Conservation (phyloP, 2,113 vertebrate species). For the Hylia prasina region DNA sequence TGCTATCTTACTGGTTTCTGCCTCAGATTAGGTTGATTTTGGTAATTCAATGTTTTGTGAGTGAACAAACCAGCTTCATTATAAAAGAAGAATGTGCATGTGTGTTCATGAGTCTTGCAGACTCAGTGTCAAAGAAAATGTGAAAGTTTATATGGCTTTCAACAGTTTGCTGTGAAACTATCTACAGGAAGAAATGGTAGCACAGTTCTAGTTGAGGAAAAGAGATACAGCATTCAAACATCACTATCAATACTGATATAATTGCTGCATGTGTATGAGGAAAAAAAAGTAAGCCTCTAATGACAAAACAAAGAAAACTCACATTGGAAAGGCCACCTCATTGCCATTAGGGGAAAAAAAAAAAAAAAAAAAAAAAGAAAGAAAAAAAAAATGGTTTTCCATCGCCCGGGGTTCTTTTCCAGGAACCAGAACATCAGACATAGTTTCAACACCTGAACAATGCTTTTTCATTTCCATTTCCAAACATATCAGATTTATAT, state of each 20-base stretch:
- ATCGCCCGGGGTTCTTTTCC: background rate
- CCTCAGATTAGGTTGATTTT: background rate
- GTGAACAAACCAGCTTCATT: background rate
- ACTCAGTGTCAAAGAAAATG: background rate
- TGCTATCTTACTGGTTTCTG: background rate
- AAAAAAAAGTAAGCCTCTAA: background rate
- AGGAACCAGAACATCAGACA: background rate
- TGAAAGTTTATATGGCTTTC: background rate
- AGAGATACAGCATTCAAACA: background rate
- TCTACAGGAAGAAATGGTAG: background rate
- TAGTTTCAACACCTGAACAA: background rate
- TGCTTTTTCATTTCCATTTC: background rate
- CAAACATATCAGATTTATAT: background rate
- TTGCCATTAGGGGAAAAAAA: background rate
- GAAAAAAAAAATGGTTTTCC: fast-evolving
- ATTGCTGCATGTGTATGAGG: background rate
- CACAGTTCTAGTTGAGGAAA: background rate
- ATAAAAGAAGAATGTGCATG: background rate
- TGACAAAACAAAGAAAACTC: background rate
- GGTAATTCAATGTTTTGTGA: background rate
- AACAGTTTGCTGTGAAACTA: background rate
- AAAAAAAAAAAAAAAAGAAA: no score
- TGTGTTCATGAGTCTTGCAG: background rate
- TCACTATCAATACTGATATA: background rate
- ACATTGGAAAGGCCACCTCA: background rate